Evolutionary conservation across 2,113 vertebrate species (phyloP), one percentile per base, ranked within the genome.

Genomic region (Ctenomys sociabilis): DNA sequence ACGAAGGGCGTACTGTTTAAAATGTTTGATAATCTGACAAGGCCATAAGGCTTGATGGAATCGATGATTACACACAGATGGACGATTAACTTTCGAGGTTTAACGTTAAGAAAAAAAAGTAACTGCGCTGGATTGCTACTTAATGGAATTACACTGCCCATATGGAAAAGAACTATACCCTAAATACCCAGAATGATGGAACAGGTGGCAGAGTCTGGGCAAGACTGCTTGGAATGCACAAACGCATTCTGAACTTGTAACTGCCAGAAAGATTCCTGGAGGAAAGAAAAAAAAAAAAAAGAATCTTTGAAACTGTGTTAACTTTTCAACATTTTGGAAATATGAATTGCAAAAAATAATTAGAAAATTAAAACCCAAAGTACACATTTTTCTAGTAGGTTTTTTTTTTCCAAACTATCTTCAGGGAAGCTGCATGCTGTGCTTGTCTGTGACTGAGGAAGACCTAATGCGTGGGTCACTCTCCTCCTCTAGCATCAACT

Each of bases 31-130:
- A 98, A 99, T 98, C 98, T 99, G 98, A 98, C 98, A 98, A 98
- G 98, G 98, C 98, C 98, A 99, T 99, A 99, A 99, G 98, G 98
- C 98, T 99, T 98, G 98, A 98, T 99, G 98, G 98, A 99, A 99
- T 98, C 96, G 98, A 99, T 99, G 98, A 99, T 99, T 98, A 98
- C 98, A 99, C 98, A 98, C 98, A 99, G 98, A 99, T 99, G 98
- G 98, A 98, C 98, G 98, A 99, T 99, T 99, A 99, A 98, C 98
- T 99, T 98, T 98, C 96, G 97, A 98, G 98, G 98, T 98, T 99
- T 99, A 98, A 98, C 96, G 77, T 98, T 98, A 63, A 97, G 97
- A 97, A 97, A 97, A 97, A 98, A 95, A 97, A 94, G 96, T 81
- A 98, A 98, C 97, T 98, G 96, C 98, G 98, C 98, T 98, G 98